Base-by-base conservation (phyloP, 2,797 vertebrate genomes). In the Pristis pectinata region DNA sequence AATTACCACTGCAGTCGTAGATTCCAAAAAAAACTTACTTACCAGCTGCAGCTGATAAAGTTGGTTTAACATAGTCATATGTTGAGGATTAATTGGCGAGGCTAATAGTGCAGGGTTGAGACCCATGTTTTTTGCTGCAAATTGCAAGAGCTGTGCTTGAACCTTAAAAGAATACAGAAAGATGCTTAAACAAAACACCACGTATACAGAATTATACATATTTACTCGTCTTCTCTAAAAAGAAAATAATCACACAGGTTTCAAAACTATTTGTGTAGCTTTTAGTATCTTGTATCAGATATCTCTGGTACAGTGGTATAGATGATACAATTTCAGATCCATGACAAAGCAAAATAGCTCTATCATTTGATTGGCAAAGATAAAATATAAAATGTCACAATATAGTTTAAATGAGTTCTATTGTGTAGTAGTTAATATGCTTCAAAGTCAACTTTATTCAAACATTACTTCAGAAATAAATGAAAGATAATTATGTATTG, bases 81-180 rank as follows among this genome's bases (percentile, higher is more conserved):
- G 99, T 98, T 99, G 99, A 99, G 99, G 99, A 97, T 99, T 99
- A 98, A 99, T 98, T 98, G 99, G 99, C 98, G 99, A 99, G 98
- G 98, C 99, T 98, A 99, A 98, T 99, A 99, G 99, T 99, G 99
- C 99, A 99, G 99, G 99, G 97, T 99, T 99, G 98, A 99, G 98
- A 98, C 99, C 99, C 98, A 99, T 99, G 98, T 99, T 99, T 99
- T 99, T 99, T 98, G 99, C 99, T 98, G 99, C 99, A 98, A 99
- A 99, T 98, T 99, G 99, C 98, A 99, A 98, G 98, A 99, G 99
- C 98, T 99, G 99, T 99, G 99, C 99, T 99, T 99, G 99, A 98
- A 99, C 99, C 99, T 99, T 96, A 80, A 94, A 59, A 49, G 70
- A 80, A 94, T 30, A 64, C 37, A 67, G 41, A 85, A 82, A 91